Evolutionary conservation across 64 coral and sea anemone genomes (phyloP).

Genomic region (Montipora efflorescens): DNA sequence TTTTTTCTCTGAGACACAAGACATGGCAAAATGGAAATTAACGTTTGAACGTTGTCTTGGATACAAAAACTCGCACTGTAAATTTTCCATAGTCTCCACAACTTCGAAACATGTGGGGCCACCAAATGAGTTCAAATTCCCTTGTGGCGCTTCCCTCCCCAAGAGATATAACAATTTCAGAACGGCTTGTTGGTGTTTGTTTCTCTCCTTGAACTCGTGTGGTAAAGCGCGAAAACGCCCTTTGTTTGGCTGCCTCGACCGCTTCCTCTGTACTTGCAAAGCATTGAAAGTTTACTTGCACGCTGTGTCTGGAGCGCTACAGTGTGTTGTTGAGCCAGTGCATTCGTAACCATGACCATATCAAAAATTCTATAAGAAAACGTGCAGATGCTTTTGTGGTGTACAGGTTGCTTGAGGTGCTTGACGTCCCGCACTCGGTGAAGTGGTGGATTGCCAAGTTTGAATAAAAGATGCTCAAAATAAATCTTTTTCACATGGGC

Average conservation of each 20-base stretch:
- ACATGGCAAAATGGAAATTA: not conserved
- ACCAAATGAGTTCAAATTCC: slow-evolving; percentile 65
- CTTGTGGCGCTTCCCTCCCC: slow-evolving; percentile 45
- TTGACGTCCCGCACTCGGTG: slow-evolving; percentile 13
- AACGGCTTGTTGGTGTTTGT: slow-evolving; percentile 52
- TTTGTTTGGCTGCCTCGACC: slow-evolving; percentile 37
- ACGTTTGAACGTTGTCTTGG: slow-evolving; percentile 49
- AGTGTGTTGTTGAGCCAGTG: slow-evolving; percentile 23
- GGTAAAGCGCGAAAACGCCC: slow-evolving; percentile 40
- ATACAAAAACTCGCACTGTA: slow-evolving; percentile 24
- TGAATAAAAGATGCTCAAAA: slow-evolving; percentile 23
- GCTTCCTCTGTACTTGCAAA: slow-evolving; percentile 37
- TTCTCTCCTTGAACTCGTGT: not conserved
- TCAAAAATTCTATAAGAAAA: slow-evolving; percentile 53
- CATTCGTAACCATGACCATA: not conserved
- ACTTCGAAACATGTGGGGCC: slow-evolving; percentile 37
- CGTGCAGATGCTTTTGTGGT: not conserved
- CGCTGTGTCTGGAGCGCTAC: not conserved
- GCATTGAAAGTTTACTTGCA: slow-evolving; percentile 24
- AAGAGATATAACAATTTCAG: slow-evolving; percentile 24
- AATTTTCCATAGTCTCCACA: slow-evolving; percentile 47
- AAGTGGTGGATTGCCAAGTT: not conserved
- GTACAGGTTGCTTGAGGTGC: slow-evolving; percentile 27
- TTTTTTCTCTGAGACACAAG: too few relatives aligned
- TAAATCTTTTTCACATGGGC: slow-evolving; percentile 7